Conservation (phyloP, 2,797 vertebrate species). For the Crocodylus rhombifer region DNA sequence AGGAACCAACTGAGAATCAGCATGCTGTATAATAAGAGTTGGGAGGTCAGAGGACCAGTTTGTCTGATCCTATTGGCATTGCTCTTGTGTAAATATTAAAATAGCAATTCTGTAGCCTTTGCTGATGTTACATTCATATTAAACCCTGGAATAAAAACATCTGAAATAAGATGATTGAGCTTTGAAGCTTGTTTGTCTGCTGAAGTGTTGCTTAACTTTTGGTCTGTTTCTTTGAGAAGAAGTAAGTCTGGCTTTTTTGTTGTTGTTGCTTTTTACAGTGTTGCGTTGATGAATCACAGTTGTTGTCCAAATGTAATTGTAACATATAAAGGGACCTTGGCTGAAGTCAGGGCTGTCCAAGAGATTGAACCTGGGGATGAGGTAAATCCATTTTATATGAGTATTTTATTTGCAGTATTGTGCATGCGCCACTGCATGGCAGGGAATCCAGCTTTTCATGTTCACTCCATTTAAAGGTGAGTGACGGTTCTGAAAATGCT, state of each 20-base stretch:
- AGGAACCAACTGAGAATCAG: neutral
- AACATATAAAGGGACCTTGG: constrained; percentile 90
- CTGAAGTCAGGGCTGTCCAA: constrained; percentile 92
- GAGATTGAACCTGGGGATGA: constrained; percentile 92
- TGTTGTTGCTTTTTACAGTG: constrained; percentile 77
- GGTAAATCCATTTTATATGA: constrained; percentile 81
- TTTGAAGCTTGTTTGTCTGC: constrained; percentile 1
- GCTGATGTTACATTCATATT: constrained; percentile 32
- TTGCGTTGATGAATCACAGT: constrained; percentile 96
- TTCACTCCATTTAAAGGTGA: neutral
- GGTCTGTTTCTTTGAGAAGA: neutral
- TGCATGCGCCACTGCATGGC: neutral
- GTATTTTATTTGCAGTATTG: neutral
- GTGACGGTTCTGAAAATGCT: neutral
- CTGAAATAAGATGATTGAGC: neutral
- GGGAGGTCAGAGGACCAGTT: neutral
- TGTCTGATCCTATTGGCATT: neutral
- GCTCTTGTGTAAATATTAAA: neutral
- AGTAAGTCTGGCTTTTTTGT: constrained; percentile 13
- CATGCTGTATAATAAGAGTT: neutral
- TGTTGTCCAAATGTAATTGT: constrained; percentile 96
- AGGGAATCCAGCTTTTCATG: neutral
- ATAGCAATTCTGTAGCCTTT: constrained; percentile 24
- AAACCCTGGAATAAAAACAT: constrained; percentile 19
- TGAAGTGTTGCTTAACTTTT: neutral